These are phyloP conservation scores for Periophthalmus modestus DNA, from an alignment of 2,113 vertebrate genomes.

Conservation along the genomic window DNA sequence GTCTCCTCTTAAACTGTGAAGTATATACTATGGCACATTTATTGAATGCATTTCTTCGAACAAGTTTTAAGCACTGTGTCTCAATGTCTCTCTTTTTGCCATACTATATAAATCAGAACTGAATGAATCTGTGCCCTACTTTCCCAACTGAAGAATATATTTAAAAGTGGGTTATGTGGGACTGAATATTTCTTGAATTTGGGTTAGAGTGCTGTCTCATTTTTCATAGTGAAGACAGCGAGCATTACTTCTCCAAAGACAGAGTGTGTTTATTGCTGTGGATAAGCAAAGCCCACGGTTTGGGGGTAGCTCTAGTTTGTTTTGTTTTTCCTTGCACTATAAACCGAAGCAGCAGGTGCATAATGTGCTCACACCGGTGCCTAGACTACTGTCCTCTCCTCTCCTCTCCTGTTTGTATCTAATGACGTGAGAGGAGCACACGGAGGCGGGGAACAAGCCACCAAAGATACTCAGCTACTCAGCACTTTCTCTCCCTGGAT, in stretches of 20 bases:
- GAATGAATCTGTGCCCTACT: background rate
- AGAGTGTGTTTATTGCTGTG: background rate
- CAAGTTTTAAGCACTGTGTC: background rate
- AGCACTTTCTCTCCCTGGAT: constrained; percentile 52
- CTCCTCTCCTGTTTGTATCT: constrained; percentile 14
- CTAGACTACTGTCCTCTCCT: constrained; percentile 21
- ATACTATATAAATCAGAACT: background rate
- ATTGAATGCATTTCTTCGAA: background rate
- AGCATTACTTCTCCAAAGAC: background rate
- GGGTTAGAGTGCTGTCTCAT: background rate
- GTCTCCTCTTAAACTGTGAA: background rate
- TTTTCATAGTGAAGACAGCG: background rate
- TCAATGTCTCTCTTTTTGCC: background rate
- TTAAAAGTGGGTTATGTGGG: background rate
- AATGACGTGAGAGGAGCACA: constrained; percentile 22
- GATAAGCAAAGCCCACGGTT: constrained; percentile 2
- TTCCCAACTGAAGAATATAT: background rate
- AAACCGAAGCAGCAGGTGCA: constrained; percentile 45
- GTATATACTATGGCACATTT: background rate
- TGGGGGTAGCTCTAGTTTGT: constrained; percentile 12
- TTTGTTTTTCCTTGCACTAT: constrained; percentile 30
- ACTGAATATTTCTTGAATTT: constrained; percentile 10
- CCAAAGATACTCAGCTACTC: constrained; percentile 40
- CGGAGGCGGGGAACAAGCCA: constrained; percentile 30
- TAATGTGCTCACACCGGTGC: constrained; percentile 9